Conservation (phyloP, 1,140 invertebrate species). For the Neelides sp. region DNA sequence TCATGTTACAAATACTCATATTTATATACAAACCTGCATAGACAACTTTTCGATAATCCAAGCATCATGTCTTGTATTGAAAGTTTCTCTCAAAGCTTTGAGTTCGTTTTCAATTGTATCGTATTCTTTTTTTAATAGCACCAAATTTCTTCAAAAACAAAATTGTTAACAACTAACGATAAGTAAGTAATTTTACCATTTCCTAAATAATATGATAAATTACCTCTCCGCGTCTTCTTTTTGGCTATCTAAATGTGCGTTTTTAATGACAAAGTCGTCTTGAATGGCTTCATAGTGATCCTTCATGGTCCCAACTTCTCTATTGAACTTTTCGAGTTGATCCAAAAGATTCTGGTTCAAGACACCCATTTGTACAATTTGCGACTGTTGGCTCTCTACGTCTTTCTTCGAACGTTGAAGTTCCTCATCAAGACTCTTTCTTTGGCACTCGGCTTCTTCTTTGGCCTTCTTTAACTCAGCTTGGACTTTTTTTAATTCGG, state of each 20-base stretch:
- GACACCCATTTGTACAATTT: conserved; percentile 18
- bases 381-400: conserved; percentile 34
- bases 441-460: conserved; percentile 27
- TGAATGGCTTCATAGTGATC: conserved; percentile 46
- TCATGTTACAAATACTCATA: not conserved
- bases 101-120: conserved; percentile 50
- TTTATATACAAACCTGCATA: conserved; percentile 39
- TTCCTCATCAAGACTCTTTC: conserved; percentile 25
- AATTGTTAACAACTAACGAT: not conserved
- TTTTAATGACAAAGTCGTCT: conserved; percentile 32
- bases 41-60: conserved; percentile 63
- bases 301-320: conserved; percentile 43
- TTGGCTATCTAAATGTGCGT: conserved; percentile 41
- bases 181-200: not conserved
- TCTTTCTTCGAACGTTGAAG: conserved; percentile 38
- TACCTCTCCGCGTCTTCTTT: conserved; percentile 46
- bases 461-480: conserved; percentile 26
- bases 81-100: conserved; percentile 51
- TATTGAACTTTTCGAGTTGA: conserved; percentile 43
- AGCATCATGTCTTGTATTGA: conserved; percentile 50
- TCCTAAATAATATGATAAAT: conserved; percentile 32
- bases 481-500: conserved; percentile 41
- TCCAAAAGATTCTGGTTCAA: conserved; percentile 27
- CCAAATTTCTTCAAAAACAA: conserved; percentile 15
- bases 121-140: conserved; percentile 42